Percentiles rank a stretch among this genome's conserved stretches.
Conservation (phyloP, 2,888 invertebrate genomes). For the Lasiommata megera region DNA sequence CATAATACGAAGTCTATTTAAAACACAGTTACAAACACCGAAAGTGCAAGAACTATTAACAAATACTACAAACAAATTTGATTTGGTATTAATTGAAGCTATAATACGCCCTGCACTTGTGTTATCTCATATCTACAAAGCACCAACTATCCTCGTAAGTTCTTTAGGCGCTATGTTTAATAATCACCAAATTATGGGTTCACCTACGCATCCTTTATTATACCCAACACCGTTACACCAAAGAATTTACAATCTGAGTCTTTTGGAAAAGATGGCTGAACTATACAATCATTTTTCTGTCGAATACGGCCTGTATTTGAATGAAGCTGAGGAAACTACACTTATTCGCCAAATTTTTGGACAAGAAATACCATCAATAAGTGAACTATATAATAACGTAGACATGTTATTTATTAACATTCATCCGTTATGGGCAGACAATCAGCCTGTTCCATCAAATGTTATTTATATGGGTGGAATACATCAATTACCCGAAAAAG, state of each 20-base stretch:
- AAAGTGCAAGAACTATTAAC: slow-evolving; percentile 29
- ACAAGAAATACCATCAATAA: slow-evolving; percentile 34
- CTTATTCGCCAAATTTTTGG: slow-evolving; percentile 40
- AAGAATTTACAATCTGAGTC: slow-evolving; percentile 39
- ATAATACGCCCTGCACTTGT: slow-evolving; percentile 35
- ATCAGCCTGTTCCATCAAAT: slow-evolving; percentile 57
- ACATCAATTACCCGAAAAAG: slow-evolving; percentile 52
- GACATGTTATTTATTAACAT: slow-evolving; percentile 62
- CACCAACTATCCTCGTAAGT: slow-evolving; percentile 43
- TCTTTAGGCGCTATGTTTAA: slow-evolving; percentile 37
- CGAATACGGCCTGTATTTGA: slow-evolving; percentile 9
- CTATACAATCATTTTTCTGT: slow-evolving; percentile 33
- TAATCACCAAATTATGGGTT: slow-evolving; percentile 39
- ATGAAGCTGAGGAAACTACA: slow-evolving; percentile 28
- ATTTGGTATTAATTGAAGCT: slow-evolving; percentile 49
- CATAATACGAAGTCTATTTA: slow-evolving; percentile 11
- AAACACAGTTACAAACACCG: slow-evolving; percentile 28
- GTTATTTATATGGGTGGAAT: slow-evolving; percentile 62
- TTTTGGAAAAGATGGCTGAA: slow-evolving; percentile 41
- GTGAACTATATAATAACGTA: slow-evolving; percentile 41
- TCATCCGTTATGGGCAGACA: slow-evolving; percentile 52
- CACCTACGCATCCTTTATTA: slow-evolving; percentile 40
- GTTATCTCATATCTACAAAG: slow-evolving; percentile 47
- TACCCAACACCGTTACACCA: slow-evolving; percentile 38
- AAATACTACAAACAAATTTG: slow-evolving; percentile 36